A percentile compares a stretch with the other conserved stretches of the same genome.
Conservation (phyloP, 2,113 vertebrate species). For the Dascyllus trimaculatus region DNA sequence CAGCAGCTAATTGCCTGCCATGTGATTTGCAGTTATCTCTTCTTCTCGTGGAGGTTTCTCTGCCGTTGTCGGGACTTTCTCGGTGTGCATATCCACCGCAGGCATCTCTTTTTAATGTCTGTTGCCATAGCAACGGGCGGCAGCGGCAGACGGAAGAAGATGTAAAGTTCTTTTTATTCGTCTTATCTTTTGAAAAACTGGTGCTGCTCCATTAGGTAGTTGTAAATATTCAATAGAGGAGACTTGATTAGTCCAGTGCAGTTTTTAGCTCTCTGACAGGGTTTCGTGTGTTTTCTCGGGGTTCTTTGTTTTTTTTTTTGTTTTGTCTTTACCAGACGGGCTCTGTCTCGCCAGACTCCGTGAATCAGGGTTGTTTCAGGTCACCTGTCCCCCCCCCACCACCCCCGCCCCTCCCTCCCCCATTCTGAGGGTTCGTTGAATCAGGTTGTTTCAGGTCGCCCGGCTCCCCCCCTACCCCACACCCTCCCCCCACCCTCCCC, state of each 20-base stretch:
- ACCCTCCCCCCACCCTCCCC: constrained; percentile 6
- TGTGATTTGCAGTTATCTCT: constrained; percentile 64
- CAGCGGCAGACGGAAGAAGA: constrained; percentile 66
- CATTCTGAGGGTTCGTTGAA: constrained; percentile 13
- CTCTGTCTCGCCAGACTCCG: constrained; percentile 55
- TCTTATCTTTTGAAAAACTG: constrained; percentile 57
- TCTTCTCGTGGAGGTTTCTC: constrained; percentile 62
- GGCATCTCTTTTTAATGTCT: constrained; percentile 79
- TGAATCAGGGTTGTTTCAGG: constrained; percentile 78
- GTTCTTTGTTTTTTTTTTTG: background rate
- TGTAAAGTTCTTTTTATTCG: constrained; percentile 69
- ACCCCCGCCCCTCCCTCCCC: constrained; percentile 56
- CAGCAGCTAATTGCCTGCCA: constrained; percentile 49
- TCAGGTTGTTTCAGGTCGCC: constrained; percentile 72
- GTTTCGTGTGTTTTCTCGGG: background rate
- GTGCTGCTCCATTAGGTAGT: constrained; percentile 68
- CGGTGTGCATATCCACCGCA: constrained; percentile 61
- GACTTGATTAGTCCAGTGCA: constrained; percentile 19
- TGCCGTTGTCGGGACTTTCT: constrained; percentile 70
- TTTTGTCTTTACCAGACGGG: constrained; percentile 36
- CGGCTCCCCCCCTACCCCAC: constrained; percentile 31
- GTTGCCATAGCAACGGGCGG: constrained; percentile 82
- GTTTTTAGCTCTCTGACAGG: constrained; percentile 28
- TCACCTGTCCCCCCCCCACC: constrained; percentile 63
- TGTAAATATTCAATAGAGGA: constrained; percentile 36